Base-by-base conservation (phyloP, 1,140 invertebrate species). In the Gryon sp. region DNA sequence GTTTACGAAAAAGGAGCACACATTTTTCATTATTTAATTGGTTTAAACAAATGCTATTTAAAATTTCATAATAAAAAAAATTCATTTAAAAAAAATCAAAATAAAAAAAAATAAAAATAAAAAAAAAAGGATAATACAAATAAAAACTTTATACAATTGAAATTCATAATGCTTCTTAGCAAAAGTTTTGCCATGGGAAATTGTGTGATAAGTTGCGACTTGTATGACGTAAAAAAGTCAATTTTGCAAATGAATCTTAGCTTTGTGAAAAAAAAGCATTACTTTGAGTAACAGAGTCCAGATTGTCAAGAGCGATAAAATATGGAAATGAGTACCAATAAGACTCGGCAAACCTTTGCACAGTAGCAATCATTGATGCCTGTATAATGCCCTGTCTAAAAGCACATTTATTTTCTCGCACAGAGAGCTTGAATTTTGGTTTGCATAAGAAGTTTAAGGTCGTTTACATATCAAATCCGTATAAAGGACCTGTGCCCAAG, bases 391-490 rank as follows among this genome's bases (percentile, higher is more conserved):
- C 34, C 52, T 22, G 53, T 66, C 52, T 74, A 52, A 74, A 74
- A 74, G 46, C 52, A 60, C 60, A 66, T 74, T 74, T 60, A 74
- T 65, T 74, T 72, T 52, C 34, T 26, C 36, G 11, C 43, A 41
- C 59, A 57, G 53, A 74, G 19, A 60, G 20, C 41, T 38, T 18
- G 50, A 73, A 74, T 69, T 79, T 79, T 59, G 59, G 50, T 80
- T 78, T 80, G 68, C 41, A 65, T 73, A 81, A 79, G 66, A 68
- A 74, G 66, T 75, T 80, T 81, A 74, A 68, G 65, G 55, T 79
- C 60, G 48, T 81, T 81, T 79, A 77, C 74, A 79, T 79, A 72
- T 75, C 65, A 73, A 79, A 79, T 77, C 57, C 52, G 41, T 38
- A 57, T 59, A 63, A 65, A 60, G 43, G 63, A 48, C 60, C 22